A percentile compares a stretch with the other conserved stretches of the same genome.
Evolutionary conservation across 2,888 invertebrate species (phyloP).

Genomic region (Hoplodrina ambigua): DNA sequence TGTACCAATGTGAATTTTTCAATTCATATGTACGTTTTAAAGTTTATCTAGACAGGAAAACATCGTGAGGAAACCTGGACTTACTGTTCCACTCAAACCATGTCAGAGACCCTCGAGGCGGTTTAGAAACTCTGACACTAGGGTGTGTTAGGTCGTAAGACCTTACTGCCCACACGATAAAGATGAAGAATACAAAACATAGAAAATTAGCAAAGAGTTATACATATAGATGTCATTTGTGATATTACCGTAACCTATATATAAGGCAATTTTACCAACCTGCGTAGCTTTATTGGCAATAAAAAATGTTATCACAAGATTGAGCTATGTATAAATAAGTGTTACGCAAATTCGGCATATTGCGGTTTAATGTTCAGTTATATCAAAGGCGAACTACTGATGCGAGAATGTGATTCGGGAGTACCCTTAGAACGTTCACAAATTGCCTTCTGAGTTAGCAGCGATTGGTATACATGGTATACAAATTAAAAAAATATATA

Average conservation of each 20-base stretch:
- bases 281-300: slow-evolving; percentile 32
- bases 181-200: too few relatives aligned
- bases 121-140: too few relatives aligned
- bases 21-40: too few relatives aligned
- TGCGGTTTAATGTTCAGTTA: not conserved
- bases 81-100: too few relatives aligned
- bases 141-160: too few relatives aligned
- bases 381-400: not conserved
- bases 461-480: not conserved
- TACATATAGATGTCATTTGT: slow-evolving; percentile 18
- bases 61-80: too few relatives aligned
- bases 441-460: not conserved
- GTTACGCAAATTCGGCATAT: not conserved
- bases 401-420: not conserved
- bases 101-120: too few relatives aligned
- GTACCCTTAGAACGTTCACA: not conserved
- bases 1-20: too few relatives aligned
- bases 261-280: slow-evolving; percentile 18
- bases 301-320: slow-evolving; percentile 37
- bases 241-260: not conserved
- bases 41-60: too few relatives aligned
- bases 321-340: slow-evolving; percentile 34
- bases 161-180: too few relatives aligned
- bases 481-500: not conserved
- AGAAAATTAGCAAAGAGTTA: slow-evolving; percentile 1